A percentile compares a stretch with the other conserved stretches of the same genome.
phyloP scores from a whole-genome alignment of 2,888 invertebrate genomes.

The Himalopsyche anomala region DNA sequence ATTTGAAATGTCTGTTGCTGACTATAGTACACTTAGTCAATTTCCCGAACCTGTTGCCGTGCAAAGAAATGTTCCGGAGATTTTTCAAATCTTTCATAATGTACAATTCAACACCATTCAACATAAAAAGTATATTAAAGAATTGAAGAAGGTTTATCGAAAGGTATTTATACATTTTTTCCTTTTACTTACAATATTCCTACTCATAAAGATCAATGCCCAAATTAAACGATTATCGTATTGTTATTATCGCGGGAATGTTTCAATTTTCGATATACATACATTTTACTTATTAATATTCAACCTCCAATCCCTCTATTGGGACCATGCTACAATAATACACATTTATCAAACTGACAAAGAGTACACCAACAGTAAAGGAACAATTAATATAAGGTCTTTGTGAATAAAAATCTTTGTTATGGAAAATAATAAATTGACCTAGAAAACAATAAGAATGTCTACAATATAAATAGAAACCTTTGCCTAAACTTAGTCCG shows the following conservation, averaged over 20 bases:
- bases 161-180: slow-evolving; percentile 73
- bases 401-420: no score
- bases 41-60: slow-evolving; percentile 56
- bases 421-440: no score
- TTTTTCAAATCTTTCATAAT: slow-evolving; percentile 79
- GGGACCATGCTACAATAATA: no score
- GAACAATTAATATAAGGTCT: no score
- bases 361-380: no score
- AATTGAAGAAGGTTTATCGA: slow-evolving; percentile 79
- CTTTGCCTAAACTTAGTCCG: no score
- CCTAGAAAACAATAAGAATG: no score
- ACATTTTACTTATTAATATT: no score
- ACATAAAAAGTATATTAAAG: slow-evolving; percentile 80
- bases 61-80: slow-evolving; percentile 66
- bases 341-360: neutral
- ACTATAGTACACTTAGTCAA: slow-evolving; percentile 41
- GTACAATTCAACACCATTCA: slow-evolving; percentile 81
- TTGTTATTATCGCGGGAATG: neutral
- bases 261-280: neutral
- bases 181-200: neutral
- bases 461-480: no score
- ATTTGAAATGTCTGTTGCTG: slow-evolving; percentile 32
- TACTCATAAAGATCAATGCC: neutral
- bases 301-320: no score
- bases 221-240: neutral